Evolutionary conservation across 2,888 invertebrate species (phyloP).

Genomic region (Cataglyphis livida): DNA sequence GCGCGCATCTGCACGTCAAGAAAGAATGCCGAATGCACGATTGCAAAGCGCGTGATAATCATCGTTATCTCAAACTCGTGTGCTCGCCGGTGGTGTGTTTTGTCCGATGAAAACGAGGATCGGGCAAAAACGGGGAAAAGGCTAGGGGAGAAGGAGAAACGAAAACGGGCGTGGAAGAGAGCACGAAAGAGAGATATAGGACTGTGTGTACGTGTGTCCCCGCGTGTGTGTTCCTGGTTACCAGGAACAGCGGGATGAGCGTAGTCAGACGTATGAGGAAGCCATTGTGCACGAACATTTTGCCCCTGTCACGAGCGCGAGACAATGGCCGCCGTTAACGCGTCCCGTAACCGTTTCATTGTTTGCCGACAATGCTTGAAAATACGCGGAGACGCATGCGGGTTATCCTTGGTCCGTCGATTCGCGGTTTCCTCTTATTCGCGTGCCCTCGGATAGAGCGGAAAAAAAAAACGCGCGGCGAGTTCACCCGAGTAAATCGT

Average conservation of each 20-base stretch:
- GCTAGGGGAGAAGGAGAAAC: constrained; percentile 5
- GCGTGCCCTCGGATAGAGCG: not conserved
- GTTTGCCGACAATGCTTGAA: constrained; percentile 81
- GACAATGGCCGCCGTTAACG: constrained; percentile 82
- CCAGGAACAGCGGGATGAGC: constrained; percentile 59
- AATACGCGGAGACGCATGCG: constrained; percentile 70
- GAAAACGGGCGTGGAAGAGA: constrained; percentile 11
- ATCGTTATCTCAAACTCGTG: constrained; percentile 53
- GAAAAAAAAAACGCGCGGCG: not conserved
- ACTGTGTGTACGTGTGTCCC: not conserved
- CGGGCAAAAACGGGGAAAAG: constrained; percentile 39
- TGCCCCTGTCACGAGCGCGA: constrained; percentile 74
- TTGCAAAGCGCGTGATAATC: constrained; percentile 37
- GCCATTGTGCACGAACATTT: constrained; percentile 78
- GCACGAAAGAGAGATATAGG: constrained; percentile 20
- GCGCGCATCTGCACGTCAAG: constrained; percentile 5
- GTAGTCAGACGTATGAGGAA: constrained; percentile 65
- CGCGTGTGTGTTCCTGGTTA: constrained; percentile 56
- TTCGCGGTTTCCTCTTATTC: constrained; percentile 59
- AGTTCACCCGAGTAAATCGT: constrained; percentile 37
- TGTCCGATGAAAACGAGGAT: constrained; percentile 47
- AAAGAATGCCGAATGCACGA: constrained; percentile 46
- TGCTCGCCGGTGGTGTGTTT: constrained; percentile 39
- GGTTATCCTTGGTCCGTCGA: constrained; percentile 66
- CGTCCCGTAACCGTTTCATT: constrained; percentile 82